Conservation (phyloP, 2,113 vertebrate species). For the Hypocryptadius cinnamomeus region DNA sequence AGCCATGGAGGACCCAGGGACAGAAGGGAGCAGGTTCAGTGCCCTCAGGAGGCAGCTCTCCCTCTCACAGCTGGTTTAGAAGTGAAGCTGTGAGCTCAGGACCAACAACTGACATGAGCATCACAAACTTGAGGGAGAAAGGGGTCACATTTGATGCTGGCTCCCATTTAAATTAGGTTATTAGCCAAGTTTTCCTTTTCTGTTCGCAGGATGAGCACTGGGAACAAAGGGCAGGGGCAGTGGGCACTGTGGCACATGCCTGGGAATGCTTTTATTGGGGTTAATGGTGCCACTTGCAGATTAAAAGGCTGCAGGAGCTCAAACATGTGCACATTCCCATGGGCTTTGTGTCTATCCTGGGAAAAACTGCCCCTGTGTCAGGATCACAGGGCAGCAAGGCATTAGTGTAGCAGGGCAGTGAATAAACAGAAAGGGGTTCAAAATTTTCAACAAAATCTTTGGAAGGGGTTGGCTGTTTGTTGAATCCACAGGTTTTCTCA, state of each 20-base stretch:
- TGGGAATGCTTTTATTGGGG: not conserved
- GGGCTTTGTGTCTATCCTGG: not conserved
- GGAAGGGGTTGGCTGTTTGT: not conserved
- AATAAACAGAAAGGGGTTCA: not conserved
- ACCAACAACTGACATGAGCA: accelerated
- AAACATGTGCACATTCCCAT: not conserved
- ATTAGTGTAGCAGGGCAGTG: not conserved
- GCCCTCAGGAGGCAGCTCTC: not conserved
- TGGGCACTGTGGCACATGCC: not conserved
- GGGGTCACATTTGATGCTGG: not conserved
- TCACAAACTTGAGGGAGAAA: not conserved
- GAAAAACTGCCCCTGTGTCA: not conserved
- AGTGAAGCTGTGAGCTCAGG: not conserved
- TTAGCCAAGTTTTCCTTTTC: not conserved
- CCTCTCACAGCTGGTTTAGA: not conserved
- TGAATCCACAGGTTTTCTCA: not conserved
- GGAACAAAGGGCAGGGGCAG: not conserved
- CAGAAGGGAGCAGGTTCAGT: not conserved
- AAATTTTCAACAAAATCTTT: not conserved
- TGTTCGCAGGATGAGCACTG: not conserved
- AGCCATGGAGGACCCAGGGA: not conserved
- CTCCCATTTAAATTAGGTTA: not conserved
- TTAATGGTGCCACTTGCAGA: not conserved
- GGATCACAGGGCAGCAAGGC: not conserved
- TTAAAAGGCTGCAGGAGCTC: not conserved